These are phyloP conservation scores for Berghia stephanieae DNA, from an alignment of 1,140 invertebrate genomes.

Conservation along the genomic window DNA sequence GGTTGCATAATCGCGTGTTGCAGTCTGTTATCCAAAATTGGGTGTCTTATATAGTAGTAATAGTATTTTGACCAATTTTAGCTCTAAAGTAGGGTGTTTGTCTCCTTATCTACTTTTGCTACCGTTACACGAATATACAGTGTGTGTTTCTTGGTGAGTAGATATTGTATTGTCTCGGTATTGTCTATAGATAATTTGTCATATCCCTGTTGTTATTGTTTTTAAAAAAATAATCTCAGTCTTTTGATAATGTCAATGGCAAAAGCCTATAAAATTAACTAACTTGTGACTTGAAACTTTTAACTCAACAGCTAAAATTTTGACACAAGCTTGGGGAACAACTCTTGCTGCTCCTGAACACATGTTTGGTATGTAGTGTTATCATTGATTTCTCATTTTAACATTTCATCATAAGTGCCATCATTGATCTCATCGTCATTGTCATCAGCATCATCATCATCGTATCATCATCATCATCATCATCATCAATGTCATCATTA, in stretches of 20 bases:
- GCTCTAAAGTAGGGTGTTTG: too few relatives aligned
- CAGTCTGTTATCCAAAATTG: too few relatives aligned
- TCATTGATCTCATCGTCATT: background rate
- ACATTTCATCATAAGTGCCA: background rate
- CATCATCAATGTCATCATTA: too few relatives aligned
- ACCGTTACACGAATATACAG: too few relatives aligned
- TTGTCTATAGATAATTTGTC: background rate
- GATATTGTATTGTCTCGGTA: too few relatives aligned
- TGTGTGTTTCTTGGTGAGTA: too few relatives aligned
- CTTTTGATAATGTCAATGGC: background rate
- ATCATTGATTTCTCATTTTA: background rate
- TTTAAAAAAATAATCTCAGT: background rate
- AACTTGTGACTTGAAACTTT: conserved; percentile 5
- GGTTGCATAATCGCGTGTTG: too few relatives aligned
- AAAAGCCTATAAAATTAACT: background rate
- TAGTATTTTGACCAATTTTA: too few relatives aligned
- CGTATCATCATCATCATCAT: too few relatives aligned
- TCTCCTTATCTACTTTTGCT: too few relatives aligned
- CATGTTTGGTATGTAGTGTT: conserved; percentile 53
- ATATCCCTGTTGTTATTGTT: background rate
- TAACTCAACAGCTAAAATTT: conserved; percentile 42
- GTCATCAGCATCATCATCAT: too few relatives aligned
- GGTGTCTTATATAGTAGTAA: too few relatives aligned
- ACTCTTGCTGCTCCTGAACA: conserved; percentile 45
- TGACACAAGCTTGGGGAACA: conserved; percentile 51